A percentile compares a stretch with the other conserved stretches of the same genome.
Conservation (phyloP, 2,888 invertebrate species). For the Cheiracanthium punctorium region DNA sequence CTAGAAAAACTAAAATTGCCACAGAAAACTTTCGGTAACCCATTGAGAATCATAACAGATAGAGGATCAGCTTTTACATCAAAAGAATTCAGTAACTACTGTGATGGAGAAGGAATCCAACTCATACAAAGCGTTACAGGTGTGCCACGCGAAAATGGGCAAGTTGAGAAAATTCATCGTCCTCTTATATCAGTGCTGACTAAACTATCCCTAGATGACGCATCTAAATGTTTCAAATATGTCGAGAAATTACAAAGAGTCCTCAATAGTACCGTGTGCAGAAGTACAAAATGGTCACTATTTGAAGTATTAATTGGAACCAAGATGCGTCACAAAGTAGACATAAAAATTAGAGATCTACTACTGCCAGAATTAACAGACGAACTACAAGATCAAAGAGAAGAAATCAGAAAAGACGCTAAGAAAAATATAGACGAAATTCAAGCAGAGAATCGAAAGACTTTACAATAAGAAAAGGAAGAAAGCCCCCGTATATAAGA, state of each 20-base stretch:
- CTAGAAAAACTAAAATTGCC: slow-evolving; percentile 2
- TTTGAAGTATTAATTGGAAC: no score
- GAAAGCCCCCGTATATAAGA: no score
- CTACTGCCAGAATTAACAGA: no score
- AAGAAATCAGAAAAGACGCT: no score
- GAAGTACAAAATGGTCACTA: no score
- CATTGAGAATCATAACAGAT: slow-evolving; percentile 1
- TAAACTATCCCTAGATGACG: slow-evolving; percentile 4
- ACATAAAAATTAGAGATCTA: no score
- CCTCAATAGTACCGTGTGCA: not conserved
- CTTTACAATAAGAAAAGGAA: no score
- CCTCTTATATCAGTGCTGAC: slow-evolving; percentile 15
- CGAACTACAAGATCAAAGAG: no score
- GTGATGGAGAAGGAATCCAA: not conserved
- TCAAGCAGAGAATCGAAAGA: no score
- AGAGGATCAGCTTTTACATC: slow-evolving; percentile 1
- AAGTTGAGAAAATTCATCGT: not conserved
- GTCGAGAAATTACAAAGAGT: not conserved
- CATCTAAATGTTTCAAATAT: slow-evolving; percentile 16
- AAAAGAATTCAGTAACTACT: not conserved
- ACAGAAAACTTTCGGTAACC: slow-evolving; percentile 23
- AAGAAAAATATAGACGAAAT: no score
- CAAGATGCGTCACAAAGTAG: no score
- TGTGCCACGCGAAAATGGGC: not conserved
- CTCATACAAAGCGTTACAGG: not conserved